phyloP scores from a whole-genome alignment of 2,888 invertebrate species.

The Ptychoptera albimana region DNA sequence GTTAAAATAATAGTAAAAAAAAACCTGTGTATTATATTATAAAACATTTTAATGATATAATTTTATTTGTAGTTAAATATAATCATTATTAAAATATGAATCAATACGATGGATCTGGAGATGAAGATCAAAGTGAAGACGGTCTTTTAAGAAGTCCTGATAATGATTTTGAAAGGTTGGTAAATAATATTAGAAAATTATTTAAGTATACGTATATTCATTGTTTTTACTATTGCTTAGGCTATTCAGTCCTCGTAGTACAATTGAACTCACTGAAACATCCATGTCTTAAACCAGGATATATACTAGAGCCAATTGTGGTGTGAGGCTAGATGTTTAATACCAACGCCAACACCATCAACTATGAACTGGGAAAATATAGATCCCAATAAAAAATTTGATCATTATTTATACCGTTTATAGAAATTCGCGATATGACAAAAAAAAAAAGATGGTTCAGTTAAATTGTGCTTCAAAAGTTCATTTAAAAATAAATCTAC shows the following conservation, averaged over 20 bases:
- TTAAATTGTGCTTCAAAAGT: background rate
- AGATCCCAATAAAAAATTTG: slow-evolving; percentile 2
- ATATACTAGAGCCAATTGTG: slow-evolving; percentile 1
- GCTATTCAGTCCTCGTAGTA: slow-evolving; percentile 7
- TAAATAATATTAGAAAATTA: slow-evolving; percentile 11
- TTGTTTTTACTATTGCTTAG: slow-evolving; percentile 9
- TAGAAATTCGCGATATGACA: background rate
- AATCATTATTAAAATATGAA: background rate
- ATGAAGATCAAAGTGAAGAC: slow-evolving; percentile 67
- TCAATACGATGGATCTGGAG: slow-evolving; percentile 23
- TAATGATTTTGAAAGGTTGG: slow-evolving; percentile 36
- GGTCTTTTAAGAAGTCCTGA: slow-evolving; percentile 68
- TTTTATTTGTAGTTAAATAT: background rate
- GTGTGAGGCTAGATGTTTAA: slow-evolving; percentile 7
- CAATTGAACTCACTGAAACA: slow-evolving; percentile 8
- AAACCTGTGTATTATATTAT: too few species aligned
- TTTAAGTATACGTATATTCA: slow-evolving; percentile 4
- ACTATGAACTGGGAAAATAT: background rate
- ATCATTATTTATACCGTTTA: too few species aligned
- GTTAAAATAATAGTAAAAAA: background rate
- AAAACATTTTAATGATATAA: background rate
- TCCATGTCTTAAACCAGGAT: slow-evolving; percentile 8
- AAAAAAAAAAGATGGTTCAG: background rate
- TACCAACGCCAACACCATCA: background rate
- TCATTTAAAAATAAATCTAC: background rate